phyloP scores from a whole-genome alignment of 2,797 vertebrate genomes.

The Cuculus canorus region DNA sequence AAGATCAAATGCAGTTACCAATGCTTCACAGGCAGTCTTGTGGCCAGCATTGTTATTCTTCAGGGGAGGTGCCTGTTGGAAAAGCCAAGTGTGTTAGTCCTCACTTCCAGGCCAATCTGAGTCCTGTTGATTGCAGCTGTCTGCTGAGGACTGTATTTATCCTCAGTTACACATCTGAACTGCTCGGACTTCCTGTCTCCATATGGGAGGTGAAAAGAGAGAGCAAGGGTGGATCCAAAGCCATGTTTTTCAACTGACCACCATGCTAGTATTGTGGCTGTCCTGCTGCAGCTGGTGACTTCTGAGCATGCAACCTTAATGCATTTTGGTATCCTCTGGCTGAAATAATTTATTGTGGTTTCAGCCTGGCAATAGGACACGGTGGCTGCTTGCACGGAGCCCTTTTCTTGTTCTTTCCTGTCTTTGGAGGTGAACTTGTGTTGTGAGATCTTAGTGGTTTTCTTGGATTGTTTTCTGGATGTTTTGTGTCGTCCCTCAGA shows the following conservation, averaged over 20 bases:
- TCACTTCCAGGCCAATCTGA: background rate
- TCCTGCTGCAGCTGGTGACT: background rate
- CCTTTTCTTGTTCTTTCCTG: background rate
- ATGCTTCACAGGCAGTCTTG: background rate
- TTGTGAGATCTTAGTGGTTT: background rate
- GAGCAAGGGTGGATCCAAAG: background rate
- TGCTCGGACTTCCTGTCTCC: background rate
- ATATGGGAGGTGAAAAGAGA: background rate
- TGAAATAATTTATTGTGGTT: background rate
- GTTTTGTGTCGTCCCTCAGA: background rate
- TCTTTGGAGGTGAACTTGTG: background rate
- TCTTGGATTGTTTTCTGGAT: background rate
- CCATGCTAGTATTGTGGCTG: background rate
- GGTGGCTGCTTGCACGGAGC: background rate
- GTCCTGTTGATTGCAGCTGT: background rate
- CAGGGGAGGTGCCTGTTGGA: background rate
- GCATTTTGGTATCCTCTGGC: background rate
- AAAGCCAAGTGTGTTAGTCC: background rate
- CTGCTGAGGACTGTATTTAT: background rate
- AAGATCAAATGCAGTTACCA: background rate
- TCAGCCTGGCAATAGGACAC: background rate
- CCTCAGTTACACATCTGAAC: background rate
- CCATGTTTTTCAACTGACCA: fast-evolving
- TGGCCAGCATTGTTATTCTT: background rate
- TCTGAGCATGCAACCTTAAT: fast-evolving